Base-by-base conservation (phyloP, 2,113 vertebrate genomes). In the Bufo gargarizans region DNA sequence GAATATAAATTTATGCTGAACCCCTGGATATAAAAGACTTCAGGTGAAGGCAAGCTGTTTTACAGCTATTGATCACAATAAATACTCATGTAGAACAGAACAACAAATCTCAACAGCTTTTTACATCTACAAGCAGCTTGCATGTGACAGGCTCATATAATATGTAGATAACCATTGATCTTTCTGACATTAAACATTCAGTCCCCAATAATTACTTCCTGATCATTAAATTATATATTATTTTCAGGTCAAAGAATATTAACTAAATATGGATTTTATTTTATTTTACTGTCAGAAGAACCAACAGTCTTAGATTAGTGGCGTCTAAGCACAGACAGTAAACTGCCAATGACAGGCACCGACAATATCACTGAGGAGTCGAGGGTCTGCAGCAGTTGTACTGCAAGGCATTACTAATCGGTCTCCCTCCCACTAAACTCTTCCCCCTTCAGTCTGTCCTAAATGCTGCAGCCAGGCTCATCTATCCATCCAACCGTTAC, bases 81-180 rank as follows among this genome's bases (percentile, higher is more conserved):
- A 93, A 90, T 85, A 72, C 13, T 78, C 14, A n/a, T 67, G 72
- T 65, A 90, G 79, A 90, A 87, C 47, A 87, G 45, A 91, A 88
- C 65, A 91, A 53, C 65, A 91, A 65, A 90, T 90, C 74, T 87
- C 53, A 89, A 58, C 82, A 2, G 0, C 0, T 33, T 89, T 82
- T 65, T 14, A 53, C 61, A 58, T 74, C 7, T 45, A 17, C 50
- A 55, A 67, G 11, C 81, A 83, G 81, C 16, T 7, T 69, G 81
- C 81, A 13, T n/a, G 47, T 53, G 59, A 67, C 61, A 65, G 81
- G 22, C 43, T 67, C 45, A 7, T 69, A 8, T 22, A 22, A 50
- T 43, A 80, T 53, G 47, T n/a, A 69, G 59, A 83, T 69, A 22
- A 47, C 43, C 20, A 69, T 49, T 83, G 47, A 69, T 67, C 61